phyloP scores from a whole-genome alignment of 2,888 invertebrate species.

The Cephalotes varians region DNA sequence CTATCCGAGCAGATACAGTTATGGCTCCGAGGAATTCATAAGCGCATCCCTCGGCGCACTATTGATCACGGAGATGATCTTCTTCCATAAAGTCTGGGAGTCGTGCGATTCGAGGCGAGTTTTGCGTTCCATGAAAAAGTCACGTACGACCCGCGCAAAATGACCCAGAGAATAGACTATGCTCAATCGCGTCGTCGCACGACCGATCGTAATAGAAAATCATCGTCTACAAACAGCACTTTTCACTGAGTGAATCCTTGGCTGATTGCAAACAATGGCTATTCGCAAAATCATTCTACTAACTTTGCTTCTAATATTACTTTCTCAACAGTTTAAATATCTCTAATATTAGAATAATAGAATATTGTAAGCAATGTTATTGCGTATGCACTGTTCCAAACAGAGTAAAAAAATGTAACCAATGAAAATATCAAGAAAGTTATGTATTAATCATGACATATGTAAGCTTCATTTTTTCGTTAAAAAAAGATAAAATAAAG shows the following conservation, averaged over 20 bases:
- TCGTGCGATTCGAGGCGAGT: constrained; percentile 77
- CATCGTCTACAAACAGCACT: not conserved
- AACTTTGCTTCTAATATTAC: constrained; percentile 2
- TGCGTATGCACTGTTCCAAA: not conserved
- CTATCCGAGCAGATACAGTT: constrained; percentile 80
- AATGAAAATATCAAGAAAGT: not conserved
- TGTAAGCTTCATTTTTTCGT: not conserved
- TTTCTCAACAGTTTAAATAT: not conserved
- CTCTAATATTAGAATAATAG: not conserved
- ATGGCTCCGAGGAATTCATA: constrained; percentile 79
- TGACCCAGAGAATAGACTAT: constrained; percentile 16
- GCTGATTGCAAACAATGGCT: constrained; percentile 12
- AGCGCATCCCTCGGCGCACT: constrained; percentile 71
- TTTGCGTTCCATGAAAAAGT: constrained; percentile 73
- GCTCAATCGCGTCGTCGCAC: constrained; percentile 15
- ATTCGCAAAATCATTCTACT: not conserved
- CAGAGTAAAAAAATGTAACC: not conserved
- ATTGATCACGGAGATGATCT: constrained; percentile 82
- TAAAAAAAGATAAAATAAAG: not conserved
- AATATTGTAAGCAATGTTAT: not conserved
- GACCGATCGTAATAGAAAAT: constrained; percentile 21
- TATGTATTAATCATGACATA: not conserved
- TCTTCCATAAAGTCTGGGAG: constrained; percentile 71
- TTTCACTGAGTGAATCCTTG: not conserved
- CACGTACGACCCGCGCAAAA: constrained; percentile 47